These are phyloP conservation scores for Entomobrya multifasciata DNA, from an alignment of 2,888 invertebrate species.

Conservation along the genomic window DNA sequence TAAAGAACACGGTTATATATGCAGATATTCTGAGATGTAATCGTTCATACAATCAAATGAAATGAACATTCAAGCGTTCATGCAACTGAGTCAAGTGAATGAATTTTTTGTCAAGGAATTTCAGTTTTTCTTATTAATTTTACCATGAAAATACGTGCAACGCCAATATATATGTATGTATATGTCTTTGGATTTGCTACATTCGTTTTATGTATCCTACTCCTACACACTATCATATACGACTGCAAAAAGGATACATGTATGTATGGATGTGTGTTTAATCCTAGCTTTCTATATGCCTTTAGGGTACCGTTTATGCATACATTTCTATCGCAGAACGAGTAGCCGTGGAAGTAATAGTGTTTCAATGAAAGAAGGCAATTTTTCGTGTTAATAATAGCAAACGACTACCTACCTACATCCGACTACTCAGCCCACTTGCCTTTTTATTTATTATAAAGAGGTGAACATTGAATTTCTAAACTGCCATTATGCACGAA, in stretches of 20 bases:
- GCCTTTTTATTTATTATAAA: constrained; percentile 64
- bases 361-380: constrained; percentile 21
- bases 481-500: constrained; percentile 68
- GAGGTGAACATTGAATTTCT: constrained; percentile 69
- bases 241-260: too few species aligned
- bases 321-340: too few species aligned
- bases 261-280: too few species aligned
- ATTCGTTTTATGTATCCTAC: too few species aligned
- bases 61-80: constrained; percentile 30
- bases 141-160: neutral
- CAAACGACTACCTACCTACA: constrained; percentile 59
- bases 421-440: constrained; percentile 69
- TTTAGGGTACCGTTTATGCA: too few species aligned
- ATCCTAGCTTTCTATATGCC: too few species aligned
- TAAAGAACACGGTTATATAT: constrained; percentile 6
- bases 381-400: constrained; percentile 58
- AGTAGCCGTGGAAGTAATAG: too few species aligned
- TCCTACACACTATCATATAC: too few species aligned
- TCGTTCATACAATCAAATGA: constrained; percentile 41
- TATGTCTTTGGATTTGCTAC: too few species aligned
- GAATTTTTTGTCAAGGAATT: constrained; percentile 48
- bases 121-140: constrained; percentile 25
- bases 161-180: neutral
- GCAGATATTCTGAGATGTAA: constrained; percentile 18
- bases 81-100: constrained; percentile 37